Evolutionary conservation across 2,888 invertebrate genomes (phyloP).

Genomic region (Diploptera punctata): DNA sequence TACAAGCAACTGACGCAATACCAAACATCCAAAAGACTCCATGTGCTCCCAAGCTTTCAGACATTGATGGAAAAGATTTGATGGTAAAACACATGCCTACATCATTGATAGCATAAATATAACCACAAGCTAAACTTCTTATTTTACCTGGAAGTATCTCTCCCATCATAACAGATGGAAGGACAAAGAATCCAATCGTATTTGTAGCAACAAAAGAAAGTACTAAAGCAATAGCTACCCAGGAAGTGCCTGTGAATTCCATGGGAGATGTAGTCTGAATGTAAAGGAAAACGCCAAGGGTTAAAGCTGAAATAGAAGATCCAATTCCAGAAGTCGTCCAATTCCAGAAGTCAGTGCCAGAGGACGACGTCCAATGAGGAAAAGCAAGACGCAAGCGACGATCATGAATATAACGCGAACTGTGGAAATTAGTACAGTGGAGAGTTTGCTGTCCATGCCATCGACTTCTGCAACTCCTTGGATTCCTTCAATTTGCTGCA

Average conservation of each 20-base stretch:
- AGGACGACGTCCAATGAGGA: constrained; percentile 67
- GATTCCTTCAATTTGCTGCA: constrained; percentile 48
- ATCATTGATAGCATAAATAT: constrained; percentile 75
- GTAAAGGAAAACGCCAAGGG: constrained; percentile 62
- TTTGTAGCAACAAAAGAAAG: constrained; percentile 76
- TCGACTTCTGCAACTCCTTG: background rate
- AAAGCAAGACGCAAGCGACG: constrained; percentile 68
- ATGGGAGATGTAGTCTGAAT: constrained; percentile 48
- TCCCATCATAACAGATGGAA: constrained; percentile 77
- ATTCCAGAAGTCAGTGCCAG: constrained; percentile 68
- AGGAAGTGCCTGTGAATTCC: constrained; percentile 47
- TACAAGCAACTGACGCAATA: constrained; percentile 65
- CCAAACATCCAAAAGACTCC: constrained; percentile 78
- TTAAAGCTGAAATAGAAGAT: constrained; percentile 68
- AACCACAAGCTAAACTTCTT: constrained; percentile 74
- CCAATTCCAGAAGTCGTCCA: constrained; percentile 76
- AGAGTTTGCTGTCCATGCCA: constrained; percentile 57
- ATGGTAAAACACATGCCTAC: constrained; percentile 70
- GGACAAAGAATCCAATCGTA: constrained; percentile 74
- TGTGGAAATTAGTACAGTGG: constrained; percentile 73
- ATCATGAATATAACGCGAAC: constrained; percentile 70
- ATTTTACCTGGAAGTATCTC: constrained; percentile 77
- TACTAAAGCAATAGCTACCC: constrained; percentile 59
- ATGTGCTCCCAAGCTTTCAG: constrained; percentile 61
- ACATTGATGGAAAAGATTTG: constrained; percentile 66